A percentile compares a stretch with the other conserved stretches of the same genome.
phyloP scores from a whole-genome alignment of 2,113 vertebrate species.

The Rhabdornis inornatus region DNA sequence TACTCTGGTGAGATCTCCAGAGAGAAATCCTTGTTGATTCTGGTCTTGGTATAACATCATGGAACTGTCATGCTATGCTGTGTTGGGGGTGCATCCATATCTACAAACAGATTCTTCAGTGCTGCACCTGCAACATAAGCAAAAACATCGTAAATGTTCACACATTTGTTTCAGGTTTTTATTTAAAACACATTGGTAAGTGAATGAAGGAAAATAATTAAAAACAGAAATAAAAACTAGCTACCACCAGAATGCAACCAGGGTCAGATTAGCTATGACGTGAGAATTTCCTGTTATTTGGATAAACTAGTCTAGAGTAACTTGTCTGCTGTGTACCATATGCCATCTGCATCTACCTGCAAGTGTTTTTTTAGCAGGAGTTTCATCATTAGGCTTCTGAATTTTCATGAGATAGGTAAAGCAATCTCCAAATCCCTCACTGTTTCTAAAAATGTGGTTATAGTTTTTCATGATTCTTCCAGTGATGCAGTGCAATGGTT shows the following conservation, averaged over 20 bases:
- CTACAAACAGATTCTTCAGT: constrained; percentile 1
- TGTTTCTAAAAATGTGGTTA: background rate
- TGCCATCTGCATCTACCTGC: background rate
- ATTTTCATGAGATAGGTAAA: background rate
- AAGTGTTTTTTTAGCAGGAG: background rate
- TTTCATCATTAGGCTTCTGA: background rate
- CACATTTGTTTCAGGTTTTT: background rate
- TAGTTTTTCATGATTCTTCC: background rate
- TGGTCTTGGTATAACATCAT: background rate
- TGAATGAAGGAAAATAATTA: background rate
- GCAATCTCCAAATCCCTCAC: background rate
- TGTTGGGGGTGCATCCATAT: background rate
- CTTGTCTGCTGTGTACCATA: background rate
- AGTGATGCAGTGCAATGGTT: background rate
- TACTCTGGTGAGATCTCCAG: background rate
- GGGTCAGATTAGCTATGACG: background rate
- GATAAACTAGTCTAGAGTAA: background rate
- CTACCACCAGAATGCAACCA: background rate
- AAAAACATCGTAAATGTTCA: background rate
- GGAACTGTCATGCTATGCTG: background rate
- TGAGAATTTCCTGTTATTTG: background rate
- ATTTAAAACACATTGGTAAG: background rate
- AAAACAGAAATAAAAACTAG: background rate
- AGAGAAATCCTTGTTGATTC: background rate
- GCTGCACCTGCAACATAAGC: constrained; percentile 53